Conservation (phyloP, 2,797 vertebrate genomes). For the Lithobates sylvaticus region DNA sequence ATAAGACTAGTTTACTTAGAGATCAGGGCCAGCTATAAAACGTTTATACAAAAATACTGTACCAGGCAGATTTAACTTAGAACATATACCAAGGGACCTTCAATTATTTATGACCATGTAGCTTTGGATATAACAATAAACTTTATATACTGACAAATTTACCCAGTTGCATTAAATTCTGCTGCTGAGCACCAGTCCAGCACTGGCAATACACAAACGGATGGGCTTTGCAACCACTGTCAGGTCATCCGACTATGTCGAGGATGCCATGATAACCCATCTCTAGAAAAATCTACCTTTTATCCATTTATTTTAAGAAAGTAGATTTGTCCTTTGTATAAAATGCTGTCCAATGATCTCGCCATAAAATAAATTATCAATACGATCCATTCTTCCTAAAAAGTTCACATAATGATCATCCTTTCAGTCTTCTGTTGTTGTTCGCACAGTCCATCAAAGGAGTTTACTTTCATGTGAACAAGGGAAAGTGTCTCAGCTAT, state of each 20-base stretch:
- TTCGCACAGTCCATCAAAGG: constrained; percentile 64
- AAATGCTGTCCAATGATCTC: constrained; percentile 30
- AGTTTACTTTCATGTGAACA: constrained; percentile 53
- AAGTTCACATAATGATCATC: constrained; percentile 61
- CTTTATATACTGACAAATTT: constrained; percentile 25
- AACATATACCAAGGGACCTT: constrained; percentile 64
- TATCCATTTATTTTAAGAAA: constrained; percentile 36
- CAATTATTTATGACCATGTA: constrained; percentile 65
- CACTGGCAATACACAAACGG: constrained; percentile 32
- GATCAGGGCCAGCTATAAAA: constrained; percentile 58
- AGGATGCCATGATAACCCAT: constrained; percentile 27
- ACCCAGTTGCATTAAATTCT: constrained; percentile 20
- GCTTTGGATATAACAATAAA: constrained; percentile 20
- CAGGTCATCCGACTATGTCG: constrained; percentile 2
- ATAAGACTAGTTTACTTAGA: constrained; percentile 66
- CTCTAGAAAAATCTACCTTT: constrained; percentile 33
- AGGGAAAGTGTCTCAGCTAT: constrained; percentile 32
- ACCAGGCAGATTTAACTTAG: constrained; percentile 62
- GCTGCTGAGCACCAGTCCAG: constrained; percentile 19
- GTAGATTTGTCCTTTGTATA: constrained; percentile 54
- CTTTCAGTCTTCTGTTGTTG: constrained; percentile 63
- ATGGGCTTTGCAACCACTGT: constrained; percentile 10
- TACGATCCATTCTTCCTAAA: not conserved
- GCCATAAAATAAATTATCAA: constrained; percentile 32
- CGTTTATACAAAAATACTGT: constrained; percentile 57